phyloP scores from a whole-genome alignment of 2,797 vertebrate genomes.

The Phaenicophaeus curvirostris region DNA sequence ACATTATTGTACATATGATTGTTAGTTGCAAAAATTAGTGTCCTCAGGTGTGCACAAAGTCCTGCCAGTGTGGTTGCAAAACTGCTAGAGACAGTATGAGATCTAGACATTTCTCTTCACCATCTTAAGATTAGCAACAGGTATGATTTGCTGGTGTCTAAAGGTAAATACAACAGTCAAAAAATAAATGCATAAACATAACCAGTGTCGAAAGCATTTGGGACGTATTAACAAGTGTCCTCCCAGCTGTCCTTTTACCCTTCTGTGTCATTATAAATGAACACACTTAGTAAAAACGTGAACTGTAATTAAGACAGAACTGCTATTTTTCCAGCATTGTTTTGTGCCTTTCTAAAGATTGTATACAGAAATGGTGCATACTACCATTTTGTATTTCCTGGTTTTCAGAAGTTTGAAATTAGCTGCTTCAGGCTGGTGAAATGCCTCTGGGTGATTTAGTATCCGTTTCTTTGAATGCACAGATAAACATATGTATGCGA shows the following conservation, averaged over 20 bases:
- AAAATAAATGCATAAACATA: background rate
- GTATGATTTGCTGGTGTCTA: background rate
- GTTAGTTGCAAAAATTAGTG: background rate
- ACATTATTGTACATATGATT: background rate
- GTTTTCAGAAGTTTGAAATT: background rate
- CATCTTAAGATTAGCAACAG: background rate
- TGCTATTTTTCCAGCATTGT: background rate
- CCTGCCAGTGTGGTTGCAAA: background rate
- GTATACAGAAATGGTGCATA: background rate
- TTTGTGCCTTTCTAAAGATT: background rate
- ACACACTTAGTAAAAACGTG: background rate
- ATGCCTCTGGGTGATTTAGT: background rate
- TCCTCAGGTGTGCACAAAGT: background rate
- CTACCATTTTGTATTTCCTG: background rate
- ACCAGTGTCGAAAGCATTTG: background rate
- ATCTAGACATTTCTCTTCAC: background rate
- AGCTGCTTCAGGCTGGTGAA: background rate
- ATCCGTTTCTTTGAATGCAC: background rate
- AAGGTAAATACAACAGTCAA: background rate
- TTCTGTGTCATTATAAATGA: background rate
- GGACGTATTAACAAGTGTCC: background rate
- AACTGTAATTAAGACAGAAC: background rate
- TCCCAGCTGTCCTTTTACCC: background rate
- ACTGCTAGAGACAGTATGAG: background rate
- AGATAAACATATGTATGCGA: background rate